phyloP scores from a whole-genome alignment of 2,113 vertebrate genomes.

The Pipa parva region DNA sequence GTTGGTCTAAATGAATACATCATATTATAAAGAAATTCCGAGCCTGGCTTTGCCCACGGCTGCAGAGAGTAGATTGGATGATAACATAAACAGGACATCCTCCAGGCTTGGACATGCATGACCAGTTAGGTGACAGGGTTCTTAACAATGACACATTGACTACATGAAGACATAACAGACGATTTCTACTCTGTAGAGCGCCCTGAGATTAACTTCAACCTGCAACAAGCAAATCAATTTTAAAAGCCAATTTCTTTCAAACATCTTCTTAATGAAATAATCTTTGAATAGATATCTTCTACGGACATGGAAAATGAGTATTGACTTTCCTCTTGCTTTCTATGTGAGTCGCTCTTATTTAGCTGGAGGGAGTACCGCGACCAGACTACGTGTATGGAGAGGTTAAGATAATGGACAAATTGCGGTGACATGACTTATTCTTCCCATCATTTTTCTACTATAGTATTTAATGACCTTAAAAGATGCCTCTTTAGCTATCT shows the following conservation, averaged over 20 bases:
- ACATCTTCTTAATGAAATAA: conserved; percentile 27
- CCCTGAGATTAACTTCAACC: background rate
- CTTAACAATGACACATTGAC: conserved; percentile 22
- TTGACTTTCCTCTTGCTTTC: conserved; percentile 27
- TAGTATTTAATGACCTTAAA: background rate
- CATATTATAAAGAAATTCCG: background rate
- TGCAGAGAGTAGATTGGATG: background rate
- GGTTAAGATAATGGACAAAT: conserved; percentile 3
- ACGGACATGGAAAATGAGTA: conserved; percentile 29
- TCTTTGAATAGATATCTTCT: conserved; percentile 21
- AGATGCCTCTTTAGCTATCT: background rate
- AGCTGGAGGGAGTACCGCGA: conserved; percentile 1
- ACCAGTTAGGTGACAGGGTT: background rate
- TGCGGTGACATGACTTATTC: background rate
- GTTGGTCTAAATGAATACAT: background rate
- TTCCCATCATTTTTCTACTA: background rate
- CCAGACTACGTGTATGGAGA: background rate
- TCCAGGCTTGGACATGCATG: background rate
- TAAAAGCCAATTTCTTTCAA: conserved; percentile 32
- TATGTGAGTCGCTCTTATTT: conserved; percentile 18
- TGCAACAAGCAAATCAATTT: conserved; percentile 32
- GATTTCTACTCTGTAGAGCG: conserved; percentile 13
- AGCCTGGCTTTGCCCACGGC: background rate
- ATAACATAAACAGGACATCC: background rate
- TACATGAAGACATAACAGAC: background rate